Evolutionary conservation across 2,797 vertebrate genomes (phyloP).

Genomic region (Diceros bicornis): DNA sequence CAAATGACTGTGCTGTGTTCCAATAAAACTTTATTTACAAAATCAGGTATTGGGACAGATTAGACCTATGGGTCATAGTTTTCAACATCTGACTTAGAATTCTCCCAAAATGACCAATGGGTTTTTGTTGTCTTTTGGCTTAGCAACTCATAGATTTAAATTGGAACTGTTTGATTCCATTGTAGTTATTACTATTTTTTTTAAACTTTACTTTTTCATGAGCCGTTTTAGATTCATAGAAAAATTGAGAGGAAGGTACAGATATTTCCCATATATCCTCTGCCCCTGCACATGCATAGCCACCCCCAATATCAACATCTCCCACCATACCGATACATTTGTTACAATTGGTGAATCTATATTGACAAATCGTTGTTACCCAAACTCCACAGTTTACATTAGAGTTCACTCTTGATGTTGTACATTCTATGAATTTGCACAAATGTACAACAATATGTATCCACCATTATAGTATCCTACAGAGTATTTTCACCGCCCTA

Average conservation of each 20-base stretch:
- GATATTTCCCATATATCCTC: not conserved
- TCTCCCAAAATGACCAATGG: not conserved
- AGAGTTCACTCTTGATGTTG: not conserved
- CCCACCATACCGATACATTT: not conserved
- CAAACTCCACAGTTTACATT: not conserved
- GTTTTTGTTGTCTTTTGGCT: not conserved
- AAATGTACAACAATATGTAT: not conserved
- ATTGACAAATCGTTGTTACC: not conserved
- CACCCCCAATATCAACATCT: not conserved
- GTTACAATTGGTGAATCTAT: not conserved
- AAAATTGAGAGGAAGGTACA: not conserved
- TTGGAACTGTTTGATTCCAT: not conserved
- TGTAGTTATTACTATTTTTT: not conserved
- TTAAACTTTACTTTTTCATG: not conserved
- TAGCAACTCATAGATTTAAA: not conserved
- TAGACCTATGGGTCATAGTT: not conserved
- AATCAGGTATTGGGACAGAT: not conserved
- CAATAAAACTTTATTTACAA: not conserved
- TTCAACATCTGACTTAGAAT: not conserved
- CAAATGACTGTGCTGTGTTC: not conserved
- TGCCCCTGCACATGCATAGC: not conserved
- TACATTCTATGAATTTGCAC: not conserved
- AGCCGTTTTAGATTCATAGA: not conserved
- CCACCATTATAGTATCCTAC: not conserved
- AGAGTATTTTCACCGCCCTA: not conserved